Evolutionary conservation across 2,797 vertebrate genomes (phyloP), one percentile per base, ranked within the genome.

Genomic region (Sandelia bainsii): DNA sequence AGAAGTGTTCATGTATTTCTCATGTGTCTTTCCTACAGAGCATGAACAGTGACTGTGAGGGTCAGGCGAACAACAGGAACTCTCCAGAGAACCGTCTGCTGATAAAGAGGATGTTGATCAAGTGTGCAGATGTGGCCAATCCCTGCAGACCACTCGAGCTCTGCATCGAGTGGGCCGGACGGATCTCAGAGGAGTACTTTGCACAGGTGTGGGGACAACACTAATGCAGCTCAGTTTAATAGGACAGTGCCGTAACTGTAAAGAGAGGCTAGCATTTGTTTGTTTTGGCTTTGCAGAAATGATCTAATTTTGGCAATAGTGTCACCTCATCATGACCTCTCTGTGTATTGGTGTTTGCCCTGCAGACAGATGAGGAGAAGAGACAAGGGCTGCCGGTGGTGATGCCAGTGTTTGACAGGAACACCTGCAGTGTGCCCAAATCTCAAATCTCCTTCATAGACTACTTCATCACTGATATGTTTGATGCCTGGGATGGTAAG

Each of bases 401-500:
- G 84, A 99, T 99, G 98, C 97, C 98, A 0, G 96, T 97, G 81
- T 99, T 99, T 53, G 97, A 99, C 92, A 94, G 98, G 77, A 96
- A 96, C 80, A 97, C 96, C 77, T 99, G 97, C 92, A 98, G 97
- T 81, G 95, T 99, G 58, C 98, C 98, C 80, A 98, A 97, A 83
- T 96, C 97, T 62, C 98, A 99, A 89, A 96, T 98, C 87, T 99
- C 97, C 42, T 99, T 99, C 89, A 98, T 99, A 0, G 97, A 99
- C 91, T 99, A 99, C 91, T 99, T 99, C 93, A 97, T 99, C 91
- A 98, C 95, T 0, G 97, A 97, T 77, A 99, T 99, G 98, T 98
- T 98, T 62, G 96, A 98, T 11, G 96, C 98, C 70, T 99, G 97
- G 98, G 97, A 99, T n/a, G 97, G 98, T 99, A 93, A 94, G 91